Evolutionary conservation across 2,113 vertebrate genomes (phyloP).

Genomic region (Ailurus styani): DNA sequence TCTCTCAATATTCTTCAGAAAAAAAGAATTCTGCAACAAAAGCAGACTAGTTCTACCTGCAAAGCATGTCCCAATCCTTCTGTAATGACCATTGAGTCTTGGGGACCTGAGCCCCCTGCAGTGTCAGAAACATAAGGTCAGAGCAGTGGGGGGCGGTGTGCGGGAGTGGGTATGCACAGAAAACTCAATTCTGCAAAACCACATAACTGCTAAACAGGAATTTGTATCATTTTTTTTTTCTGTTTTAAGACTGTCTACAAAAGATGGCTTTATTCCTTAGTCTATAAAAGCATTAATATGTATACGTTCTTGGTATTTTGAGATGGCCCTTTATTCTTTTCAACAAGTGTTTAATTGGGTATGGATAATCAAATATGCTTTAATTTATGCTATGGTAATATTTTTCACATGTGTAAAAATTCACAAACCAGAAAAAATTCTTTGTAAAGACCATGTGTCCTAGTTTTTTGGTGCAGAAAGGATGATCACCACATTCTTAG

Average conservation of each 20-base stretch:
- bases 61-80: not conserved
- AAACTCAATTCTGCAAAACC: not conserved
- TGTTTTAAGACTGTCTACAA: not conserved
- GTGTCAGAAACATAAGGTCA: not conserved
- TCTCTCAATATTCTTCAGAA: not conserved
- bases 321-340: conserved; percentile 12
- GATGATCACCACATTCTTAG: not conserved
- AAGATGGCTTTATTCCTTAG: not conserved
- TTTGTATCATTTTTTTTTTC: conserved; percentile 1
- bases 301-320: not conserved
- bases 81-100: not conserved
- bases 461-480: not conserved
- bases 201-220: not conserved
- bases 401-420: conserved; percentile 30
- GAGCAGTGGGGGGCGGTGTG: not conserved
- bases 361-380: not conserved
- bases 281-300: conserved; percentile 19
- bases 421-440: not conserved
- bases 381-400: conserved; percentile 23
- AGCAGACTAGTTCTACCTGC: not conserved
- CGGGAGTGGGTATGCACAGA: too few species aligned
- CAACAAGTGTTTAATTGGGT: not conserved
- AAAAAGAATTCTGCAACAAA: not conserved
- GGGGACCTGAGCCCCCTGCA: not conserved
- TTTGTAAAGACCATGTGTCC: not conserved